Base-by-base conservation (phyloP, 1,140 invertebrate genomes). In the Pseudomyrmex cubaensis region DNA sequence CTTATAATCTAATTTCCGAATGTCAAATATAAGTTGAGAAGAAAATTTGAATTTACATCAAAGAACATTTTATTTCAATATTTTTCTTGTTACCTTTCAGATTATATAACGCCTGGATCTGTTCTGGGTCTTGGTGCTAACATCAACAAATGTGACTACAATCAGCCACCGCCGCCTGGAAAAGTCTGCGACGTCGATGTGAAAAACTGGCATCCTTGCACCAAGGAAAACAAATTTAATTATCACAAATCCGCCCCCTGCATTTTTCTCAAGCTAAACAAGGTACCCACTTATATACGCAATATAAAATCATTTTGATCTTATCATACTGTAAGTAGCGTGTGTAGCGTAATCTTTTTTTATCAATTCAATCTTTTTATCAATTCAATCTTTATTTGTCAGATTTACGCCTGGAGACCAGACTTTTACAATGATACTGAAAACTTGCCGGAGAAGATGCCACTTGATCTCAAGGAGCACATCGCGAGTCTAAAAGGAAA, bases 201-300 rank as follows among this genome's bases (percentile, higher is more conserved):
- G n/a, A 95, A 96, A 86, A 94, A 96, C 52, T 97, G 96, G 94
- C 92, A 94, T 48, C 95, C 96, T 9, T 98, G 97, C 92, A 97
- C 95, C 76, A 92, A 95, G 70, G 95, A 96, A 52, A 96, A 97
- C 84, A 95, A 96, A 90, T 98, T 96, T 90, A 97, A 97, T 90
- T 98, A 97, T 91, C 95, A 96, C 67, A 95, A 96, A 86, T 97
- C 96, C 17, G 96, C 96, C 15, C 97, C 97, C 13, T 98, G 97
- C 91, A 96, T 98, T 90, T 97, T 98, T 93, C 95, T 98, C 77
- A 98, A 98, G 92, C 94, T 98, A 59, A 98, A 98, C 89, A 97
- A 97, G 95, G 96, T 97, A 89, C 88, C 72, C 84, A 9, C 15
- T 72, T 57, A 15, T 50, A 12, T 63, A 20, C 13, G 17, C 50